Evolutionary conservation across 2,797 vertebrate genomes (phyloP), one percentile per base, ranked within the genome.

Genomic region (Squalus acanthias): DNA sequence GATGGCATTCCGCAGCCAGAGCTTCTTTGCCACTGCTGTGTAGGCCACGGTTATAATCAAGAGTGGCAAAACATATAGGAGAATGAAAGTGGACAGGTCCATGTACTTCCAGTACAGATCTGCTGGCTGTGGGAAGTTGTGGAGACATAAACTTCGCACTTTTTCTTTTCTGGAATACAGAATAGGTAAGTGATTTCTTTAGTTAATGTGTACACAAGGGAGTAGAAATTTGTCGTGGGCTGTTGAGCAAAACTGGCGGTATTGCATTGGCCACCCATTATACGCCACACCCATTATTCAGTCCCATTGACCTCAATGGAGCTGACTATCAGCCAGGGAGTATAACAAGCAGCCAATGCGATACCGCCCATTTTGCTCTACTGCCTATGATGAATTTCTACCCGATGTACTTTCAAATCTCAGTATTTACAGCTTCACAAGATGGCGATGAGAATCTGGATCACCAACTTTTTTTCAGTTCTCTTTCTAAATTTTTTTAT

Each of bases 71-170:
- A 98, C 97, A 0, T 98, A 98, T 87, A 98, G 96, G 39, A 98
- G 97, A 50, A 98, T 97, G 96, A 98, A 98, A 0, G 97, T 98
- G 82, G 97, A 97, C 97, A 98, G 96, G 96, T 98, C 98, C 96
- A 98, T 96, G 96, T 98, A 98, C 96, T 98, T 98, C 98, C 98
- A 98, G 89, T 97, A 98, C 67, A 98, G 97, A 65, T 98, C 97
- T 74, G 97, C 97, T 46, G 97, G 98, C 96, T 97, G 97, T 67
- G 98, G 98, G 96, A 98, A 98, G 96, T 97, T 98, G 94, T 97
- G 97, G 15, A 98, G 97, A 96, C 98, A 98, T 46, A 97, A 97
- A 96, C 96, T 97, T 88, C 98, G 97, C 67, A 97, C 97, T 4
- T 97, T 97, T 92, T 96, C 97, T 97, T 98, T 98, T 95, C 98